A percentile compares a stretch with the other conserved stretches of the same genome.
phyloP scores from a whole-genome alignment of 2,113 vertebrate genomes.

The Thunnus thynnus region DNA sequence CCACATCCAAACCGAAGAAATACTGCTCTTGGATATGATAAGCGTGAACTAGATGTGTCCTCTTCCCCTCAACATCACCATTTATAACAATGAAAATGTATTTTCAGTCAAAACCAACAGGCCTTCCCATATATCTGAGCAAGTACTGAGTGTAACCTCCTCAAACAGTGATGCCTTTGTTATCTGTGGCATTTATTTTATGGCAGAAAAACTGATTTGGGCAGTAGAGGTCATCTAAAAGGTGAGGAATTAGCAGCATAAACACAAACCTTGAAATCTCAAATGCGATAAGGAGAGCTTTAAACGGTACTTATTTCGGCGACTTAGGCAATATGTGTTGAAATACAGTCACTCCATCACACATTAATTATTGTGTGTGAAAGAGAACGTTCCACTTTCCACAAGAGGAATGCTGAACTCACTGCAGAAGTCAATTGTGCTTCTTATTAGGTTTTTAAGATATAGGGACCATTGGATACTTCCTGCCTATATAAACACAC shows the following conservation, averaged over 20 bases:
- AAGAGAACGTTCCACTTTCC: slow-evolving; percentile 34
- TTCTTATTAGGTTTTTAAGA: slow-evolving; percentile 44
- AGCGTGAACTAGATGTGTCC: neutral
- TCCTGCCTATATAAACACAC: slow-evolving; percentile 61
- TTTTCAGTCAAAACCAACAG: too few species aligned
- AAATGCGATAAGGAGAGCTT: slow-evolving; percentile 20
- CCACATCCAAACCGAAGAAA: too few species aligned
- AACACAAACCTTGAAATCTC: slow-evolving; percentile 26
- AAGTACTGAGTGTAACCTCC: too few species aligned
- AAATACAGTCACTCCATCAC: slow-evolving; percentile 31
- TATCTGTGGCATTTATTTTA: too few species aligned
- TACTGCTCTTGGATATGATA: neutral
- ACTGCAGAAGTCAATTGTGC: slow-evolving; percentile 23
- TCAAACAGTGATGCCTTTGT: too few species aligned
- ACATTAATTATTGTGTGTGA: slow-evolving; percentile 36
- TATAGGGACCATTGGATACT: slow-evolving; percentile 27
- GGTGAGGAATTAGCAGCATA: slow-evolving; percentile 4
- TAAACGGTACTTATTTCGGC: neutral
- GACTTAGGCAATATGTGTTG: slow-evolving; percentile 18
- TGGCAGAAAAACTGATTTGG: neutral
- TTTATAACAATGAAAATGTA: too few species aligned
- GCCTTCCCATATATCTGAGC: too few species aligned
- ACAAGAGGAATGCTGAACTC: slow-evolving; percentile 53
- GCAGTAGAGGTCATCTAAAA: neutral
- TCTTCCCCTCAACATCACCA: neutral